Percentiles rank a stretch among this genome's conserved stretches.
These are phyloP conservation scores for Cyprinodon brontotheroides DNA, from an alignment of 2,113 vertebrate species.

Conservation along the genomic window DNA sequence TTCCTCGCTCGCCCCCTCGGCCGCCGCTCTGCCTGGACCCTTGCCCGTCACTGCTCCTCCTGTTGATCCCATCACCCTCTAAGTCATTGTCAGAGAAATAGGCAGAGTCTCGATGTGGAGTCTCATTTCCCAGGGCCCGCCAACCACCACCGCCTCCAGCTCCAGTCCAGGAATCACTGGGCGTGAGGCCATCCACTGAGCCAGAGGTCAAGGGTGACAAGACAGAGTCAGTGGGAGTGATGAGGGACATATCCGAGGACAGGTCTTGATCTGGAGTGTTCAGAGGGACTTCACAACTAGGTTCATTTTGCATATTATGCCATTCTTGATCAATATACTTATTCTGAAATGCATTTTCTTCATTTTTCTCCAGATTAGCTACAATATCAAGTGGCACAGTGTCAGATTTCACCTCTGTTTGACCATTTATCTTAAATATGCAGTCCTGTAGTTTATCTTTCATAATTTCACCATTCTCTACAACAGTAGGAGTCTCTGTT, in stretches of 20 bases:
- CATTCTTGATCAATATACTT: slow-evolving; percentile 24
- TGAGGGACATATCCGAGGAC: slow-evolving; percentile 61
- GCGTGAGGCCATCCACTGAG: slow-evolving; percentile 81
- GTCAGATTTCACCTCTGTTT: slow-evolving; percentile 17
- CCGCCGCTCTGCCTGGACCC: slow-evolving; percentile 64
- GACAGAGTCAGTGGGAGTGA: slow-evolving; percentile 82
- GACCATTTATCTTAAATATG: slow-evolving; percentile 18
- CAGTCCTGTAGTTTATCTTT: slow-evolving; percentile 30
- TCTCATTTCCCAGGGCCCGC: slow-evolving; percentile 82
- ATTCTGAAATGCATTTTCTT: slow-evolving; percentile 21
- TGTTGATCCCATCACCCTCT: slow-evolving; percentile 77
- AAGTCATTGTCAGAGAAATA: slow-evolving; percentile 87
- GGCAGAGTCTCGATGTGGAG: slow-evolving; percentile 84
- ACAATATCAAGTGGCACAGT: background rate
- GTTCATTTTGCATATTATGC: slow-evolving; percentile 4
- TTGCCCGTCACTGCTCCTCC: slow-evolving; percentile 71
- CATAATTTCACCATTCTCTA: slow-evolving; percentile 53
- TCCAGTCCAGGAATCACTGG: slow-evolving; percentile 78
- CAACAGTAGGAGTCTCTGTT: slow-evolving; percentile 15
- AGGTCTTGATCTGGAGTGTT: slow-evolving; percentile 71
- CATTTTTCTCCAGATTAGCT: slow-evolving; percentile 24
- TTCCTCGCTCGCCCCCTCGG: slow-evolving; percentile 72
- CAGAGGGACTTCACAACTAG: slow-evolving; percentile 31
- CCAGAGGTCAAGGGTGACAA: slow-evolving; percentile 80
- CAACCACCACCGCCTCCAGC: slow-evolving; percentile 79